phyloP scores from a whole-genome alignment of 2,113 vertebrate genomes.

The Myrmecobius fasciatus region DNA sequence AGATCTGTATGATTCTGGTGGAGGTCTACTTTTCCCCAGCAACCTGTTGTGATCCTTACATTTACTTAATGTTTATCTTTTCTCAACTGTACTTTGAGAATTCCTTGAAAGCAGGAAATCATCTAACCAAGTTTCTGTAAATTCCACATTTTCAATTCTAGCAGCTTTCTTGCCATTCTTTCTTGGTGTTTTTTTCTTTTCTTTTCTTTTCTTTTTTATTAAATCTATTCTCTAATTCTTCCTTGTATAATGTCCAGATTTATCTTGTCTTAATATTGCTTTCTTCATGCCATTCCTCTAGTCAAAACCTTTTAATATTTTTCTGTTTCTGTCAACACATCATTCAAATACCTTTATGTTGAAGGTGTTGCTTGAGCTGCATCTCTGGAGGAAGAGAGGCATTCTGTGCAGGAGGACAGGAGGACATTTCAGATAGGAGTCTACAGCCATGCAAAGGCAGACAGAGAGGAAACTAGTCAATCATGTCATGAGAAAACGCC shows the following conservation, averaged over 20 bases:
- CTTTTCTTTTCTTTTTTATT: background rate
- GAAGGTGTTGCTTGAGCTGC: background rate
- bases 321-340: background rate
- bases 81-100: background rate
- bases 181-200: too few relatives aligned
- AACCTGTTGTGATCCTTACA: background rate
- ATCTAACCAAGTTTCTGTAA: background rate
- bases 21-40: background rate
- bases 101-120: background rate
- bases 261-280: background rate
- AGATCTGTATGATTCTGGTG: background rate
- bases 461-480: background rate
- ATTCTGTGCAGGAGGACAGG: background rate
- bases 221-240: background rate
- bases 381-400: background rate
- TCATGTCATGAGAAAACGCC: background rate
- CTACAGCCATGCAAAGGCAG: background rate
- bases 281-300: background rate
- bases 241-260: background rate
- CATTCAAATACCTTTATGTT: background rate
- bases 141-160: background rate
- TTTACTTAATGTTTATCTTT: background rate
- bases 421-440: background rate
- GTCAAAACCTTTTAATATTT: background rate
- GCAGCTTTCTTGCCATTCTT: background rate